A percentile compares a stretch with the other conserved stretches of the same genome.
These are phyloP conservation scores for Chloroceryle aenea DNA, from an alignment of 2,113 vertebrate species.

Conservation along the genomic window DNA sequence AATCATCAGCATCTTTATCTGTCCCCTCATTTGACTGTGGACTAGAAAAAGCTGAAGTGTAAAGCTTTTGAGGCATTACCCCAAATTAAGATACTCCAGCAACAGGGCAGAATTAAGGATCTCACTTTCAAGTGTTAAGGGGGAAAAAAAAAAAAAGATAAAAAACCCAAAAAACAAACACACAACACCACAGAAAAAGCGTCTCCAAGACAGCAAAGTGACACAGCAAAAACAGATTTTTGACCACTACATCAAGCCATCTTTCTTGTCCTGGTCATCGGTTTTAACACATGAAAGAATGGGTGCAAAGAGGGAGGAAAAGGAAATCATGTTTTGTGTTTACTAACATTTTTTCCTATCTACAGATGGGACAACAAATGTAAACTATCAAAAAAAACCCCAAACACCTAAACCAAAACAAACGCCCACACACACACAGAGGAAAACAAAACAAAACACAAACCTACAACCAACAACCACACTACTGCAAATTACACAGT, in stretches of 20 bases:
- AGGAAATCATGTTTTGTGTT: neutral
- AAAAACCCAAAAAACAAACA: too few species aligned
- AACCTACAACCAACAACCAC: neutral
- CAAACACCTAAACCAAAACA: too few species aligned
- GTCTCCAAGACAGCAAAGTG: neutral
- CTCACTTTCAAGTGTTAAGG: neutral
- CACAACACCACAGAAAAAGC: neutral
- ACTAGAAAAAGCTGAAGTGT: neutral
- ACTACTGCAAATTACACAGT: neutral
- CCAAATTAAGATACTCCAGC: neutral
- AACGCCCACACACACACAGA: neutral
- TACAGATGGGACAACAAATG: neutral
- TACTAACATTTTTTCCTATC: too few species aligned
- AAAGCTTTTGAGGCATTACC: neutral
- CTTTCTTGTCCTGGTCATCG: neutral
- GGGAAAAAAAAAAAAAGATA: neutral
- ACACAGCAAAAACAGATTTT: neutral
- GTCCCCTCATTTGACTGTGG: neutral
- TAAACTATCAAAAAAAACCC: neutral
- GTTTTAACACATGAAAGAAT: neutral
- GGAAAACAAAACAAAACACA: neutral
- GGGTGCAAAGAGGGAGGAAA: rapidly evolving
- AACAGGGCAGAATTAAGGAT: neutral
- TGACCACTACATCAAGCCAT: neutral
- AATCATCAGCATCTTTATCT: neutral